A percentile compares a stretch with the other conserved stretches of the same genome.
These are phyloP conservation scores for Escarpia spicata DNA, from an alignment of 2,888 invertebrate genomes.

Conservation along the genomic window DNA sequence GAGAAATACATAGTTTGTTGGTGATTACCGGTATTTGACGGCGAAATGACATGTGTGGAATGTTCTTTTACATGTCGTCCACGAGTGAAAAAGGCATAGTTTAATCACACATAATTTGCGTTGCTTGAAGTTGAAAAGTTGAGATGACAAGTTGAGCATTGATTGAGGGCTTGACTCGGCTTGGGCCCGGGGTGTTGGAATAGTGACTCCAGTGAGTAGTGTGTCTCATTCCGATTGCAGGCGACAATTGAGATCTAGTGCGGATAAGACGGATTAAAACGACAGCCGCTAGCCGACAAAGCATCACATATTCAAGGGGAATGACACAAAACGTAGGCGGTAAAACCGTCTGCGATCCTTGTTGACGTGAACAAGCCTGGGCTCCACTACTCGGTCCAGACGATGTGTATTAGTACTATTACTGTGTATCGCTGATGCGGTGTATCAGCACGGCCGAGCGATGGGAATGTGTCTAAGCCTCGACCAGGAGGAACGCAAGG, in stretches of 20 bases:
- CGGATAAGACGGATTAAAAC: not conserved
- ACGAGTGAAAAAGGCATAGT: not conserved
- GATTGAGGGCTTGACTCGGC: too few relatives aligned
- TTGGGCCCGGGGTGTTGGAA: too few relatives aligned
- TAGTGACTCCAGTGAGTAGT: too few relatives aligned
- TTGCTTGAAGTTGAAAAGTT: not conserved
- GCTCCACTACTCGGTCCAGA: not conserved
- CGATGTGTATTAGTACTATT: not conserved
- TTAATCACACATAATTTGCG: not conserved
- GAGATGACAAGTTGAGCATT: not conserved
- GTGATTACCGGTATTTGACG: not conserved
- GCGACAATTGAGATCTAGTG: not conserved
- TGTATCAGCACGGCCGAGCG: constrained; percentile 22
- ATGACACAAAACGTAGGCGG: not conserved
- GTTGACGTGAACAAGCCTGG: not conserved
- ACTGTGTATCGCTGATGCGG: not conserved
- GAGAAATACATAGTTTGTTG: not conserved
- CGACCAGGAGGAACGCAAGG: constrained; percentile 71
- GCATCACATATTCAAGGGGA: not conserved
- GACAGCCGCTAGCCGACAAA: not conserved
- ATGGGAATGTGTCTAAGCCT: constrained; percentile 75
- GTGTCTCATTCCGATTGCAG: not conserved
- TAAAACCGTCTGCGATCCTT: not conserved
- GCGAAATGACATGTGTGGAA: not conserved
- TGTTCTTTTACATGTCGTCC: not conserved